Percentiles rank a stretch among this genome's conserved stretches.
Conservation (phyloP, 2,113 vertebrate genomes). For the Alligator sinensis region DNA sequence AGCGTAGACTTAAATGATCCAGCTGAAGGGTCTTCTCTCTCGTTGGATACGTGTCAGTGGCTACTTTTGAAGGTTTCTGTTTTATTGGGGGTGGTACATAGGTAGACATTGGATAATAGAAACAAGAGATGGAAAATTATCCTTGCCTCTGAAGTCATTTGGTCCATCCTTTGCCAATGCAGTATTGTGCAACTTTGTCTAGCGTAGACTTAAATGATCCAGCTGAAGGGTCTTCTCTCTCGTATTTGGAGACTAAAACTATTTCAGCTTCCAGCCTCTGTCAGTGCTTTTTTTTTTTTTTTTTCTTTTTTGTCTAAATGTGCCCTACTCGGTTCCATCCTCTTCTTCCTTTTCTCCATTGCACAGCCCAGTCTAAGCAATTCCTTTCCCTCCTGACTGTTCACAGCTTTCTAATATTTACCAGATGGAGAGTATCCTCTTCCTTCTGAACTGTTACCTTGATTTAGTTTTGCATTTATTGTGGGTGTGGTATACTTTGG, state of each 20-base stretch:
- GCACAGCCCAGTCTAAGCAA: not conserved
- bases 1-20: not conserved
- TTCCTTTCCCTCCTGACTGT: not conserved
- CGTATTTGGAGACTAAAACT: not conserved
- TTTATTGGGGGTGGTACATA: not conserved
- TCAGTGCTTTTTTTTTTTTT: not conserved
- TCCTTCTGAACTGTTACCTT: not conserved
- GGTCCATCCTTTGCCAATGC: not conserved
- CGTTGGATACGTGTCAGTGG: accelerated
- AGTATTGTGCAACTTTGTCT: not conserved
- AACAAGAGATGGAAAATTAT: not conserved
- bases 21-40: not conserved
- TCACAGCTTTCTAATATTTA: not conserved
- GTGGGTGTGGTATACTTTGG: not conserved
- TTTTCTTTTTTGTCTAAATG: not conserved
- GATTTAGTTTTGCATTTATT: not conserved
- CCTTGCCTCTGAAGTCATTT: not conserved
- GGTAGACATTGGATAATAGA: not conserved
- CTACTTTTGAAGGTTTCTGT: accelerated
- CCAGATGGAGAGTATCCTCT: not conserved
- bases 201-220: not conserved
- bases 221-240: not conserved
- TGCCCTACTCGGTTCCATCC: no score
- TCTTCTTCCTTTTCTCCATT: not conserved
- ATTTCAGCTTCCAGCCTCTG: not conserved